Evolutionary conservation across 2,888 invertebrate species (phyloP).

Genomic region (Philereme transversata): DNA sequence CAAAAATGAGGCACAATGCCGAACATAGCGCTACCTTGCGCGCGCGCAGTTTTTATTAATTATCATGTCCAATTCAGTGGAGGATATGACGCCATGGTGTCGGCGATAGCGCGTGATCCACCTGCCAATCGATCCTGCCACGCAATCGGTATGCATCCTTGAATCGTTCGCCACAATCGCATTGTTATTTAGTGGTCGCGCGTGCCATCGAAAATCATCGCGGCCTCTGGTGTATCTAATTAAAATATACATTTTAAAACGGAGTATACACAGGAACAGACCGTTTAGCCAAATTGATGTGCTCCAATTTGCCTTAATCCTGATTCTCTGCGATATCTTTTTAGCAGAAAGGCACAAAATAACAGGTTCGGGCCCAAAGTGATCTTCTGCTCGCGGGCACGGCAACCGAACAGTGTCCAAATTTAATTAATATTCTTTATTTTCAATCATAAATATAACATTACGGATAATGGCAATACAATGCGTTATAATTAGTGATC

Average conservation of each 20-base stretch:
- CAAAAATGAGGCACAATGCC: conserved; percentile 63
- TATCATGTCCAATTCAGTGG: conserved; percentile 74
- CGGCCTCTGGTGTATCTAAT: conserved; percentile 34
- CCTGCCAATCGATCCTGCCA: conserved; percentile 71
- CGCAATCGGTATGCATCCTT: conserved; percentile 77
- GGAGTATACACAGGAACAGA: conserved; percentile 37
- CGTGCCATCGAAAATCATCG: conserved; percentile 48
- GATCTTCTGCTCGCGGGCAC: no score
- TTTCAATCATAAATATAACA: no score
- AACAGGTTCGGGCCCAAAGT: conserved; percentile 32
- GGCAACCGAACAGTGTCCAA: no score
- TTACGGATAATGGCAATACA: no score
- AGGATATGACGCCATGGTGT: conserved; percentile 81
- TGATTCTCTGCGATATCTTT: conserved; percentile 25
- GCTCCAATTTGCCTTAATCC: conserved; percentile 29
- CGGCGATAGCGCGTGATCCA: conserved; percentile 72
- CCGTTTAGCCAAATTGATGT: conserved; percentile 43
- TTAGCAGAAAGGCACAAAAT: conserved; percentile 31
- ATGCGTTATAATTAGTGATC: no score
- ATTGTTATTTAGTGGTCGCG: conserved; percentile 50
- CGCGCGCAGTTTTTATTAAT: conserved; percentile 80
- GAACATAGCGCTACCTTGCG: conserved; percentile 72
- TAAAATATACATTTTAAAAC: conserved; percentile 51
- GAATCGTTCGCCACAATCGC: conserved; percentile 62
- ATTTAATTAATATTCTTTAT: no score